These are phyloP conservation scores for Mormyrus lacerda DNA, from an alignment of 2,113 vertebrate species.

Conservation along the genomic window DNA sequence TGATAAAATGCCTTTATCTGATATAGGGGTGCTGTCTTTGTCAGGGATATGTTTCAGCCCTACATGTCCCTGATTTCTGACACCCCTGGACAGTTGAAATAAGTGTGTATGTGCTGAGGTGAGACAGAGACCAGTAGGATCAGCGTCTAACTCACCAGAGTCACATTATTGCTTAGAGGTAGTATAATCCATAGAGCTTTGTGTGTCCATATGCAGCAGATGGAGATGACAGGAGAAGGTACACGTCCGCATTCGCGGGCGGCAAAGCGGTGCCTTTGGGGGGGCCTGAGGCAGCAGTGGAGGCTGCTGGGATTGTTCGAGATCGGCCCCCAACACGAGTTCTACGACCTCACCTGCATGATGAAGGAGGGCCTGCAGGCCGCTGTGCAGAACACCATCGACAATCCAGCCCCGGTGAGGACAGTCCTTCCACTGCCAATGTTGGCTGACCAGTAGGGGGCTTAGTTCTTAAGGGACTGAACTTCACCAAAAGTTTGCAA, in stretches of 20 bases:
- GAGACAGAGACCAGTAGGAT: background rate
- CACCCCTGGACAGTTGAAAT: background rate
- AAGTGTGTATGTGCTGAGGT: background rate
- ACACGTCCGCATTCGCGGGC: background rate
- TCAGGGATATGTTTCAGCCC: background rate
- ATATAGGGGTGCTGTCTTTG: background rate
- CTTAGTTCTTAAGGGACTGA: background rate
- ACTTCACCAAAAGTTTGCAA: background rate
- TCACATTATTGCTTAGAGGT: background rate
- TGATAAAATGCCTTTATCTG: background rate
- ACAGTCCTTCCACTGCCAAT: too few species aligned
- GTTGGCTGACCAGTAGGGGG: background rate
- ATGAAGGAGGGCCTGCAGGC: slow-evolving; percentile 74
- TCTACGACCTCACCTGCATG: slow-evolving; percentile 68
- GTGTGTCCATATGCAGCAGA: slow-evolving; percentile 26
- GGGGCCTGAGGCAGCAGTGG: slow-evolving; percentile 66
- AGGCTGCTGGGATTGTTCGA: slow-evolving; percentile 76
- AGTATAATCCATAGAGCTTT: background rate
- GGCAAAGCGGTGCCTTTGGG: slow-evolving; percentile 51
- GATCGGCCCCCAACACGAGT: slow-evolving; percentile 70
- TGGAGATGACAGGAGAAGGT: slow-evolving; percentile 35
- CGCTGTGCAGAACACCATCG: slow-evolving; percentile 60
- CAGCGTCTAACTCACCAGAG: background rate
- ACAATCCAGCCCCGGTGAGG: slow-evolving; percentile 60
- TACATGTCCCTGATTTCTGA: background rate